These are phyloP conservation scores for Acrocephalus arundinaceus DNA, from an alignment of 2,113 vertebrate genomes.

Conservation along the genomic window DNA sequence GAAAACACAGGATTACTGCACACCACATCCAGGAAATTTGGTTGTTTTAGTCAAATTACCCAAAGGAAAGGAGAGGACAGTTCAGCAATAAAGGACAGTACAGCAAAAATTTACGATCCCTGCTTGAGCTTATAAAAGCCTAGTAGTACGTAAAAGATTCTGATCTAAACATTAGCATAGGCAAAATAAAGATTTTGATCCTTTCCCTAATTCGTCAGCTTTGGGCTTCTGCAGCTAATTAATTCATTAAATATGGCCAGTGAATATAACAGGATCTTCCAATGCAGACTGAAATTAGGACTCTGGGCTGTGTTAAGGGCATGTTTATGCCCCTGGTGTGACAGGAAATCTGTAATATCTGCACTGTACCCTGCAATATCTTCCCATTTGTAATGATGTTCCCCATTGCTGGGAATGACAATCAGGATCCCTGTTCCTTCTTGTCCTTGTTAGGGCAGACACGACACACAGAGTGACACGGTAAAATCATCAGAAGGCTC, in stretches of 20 bases:
- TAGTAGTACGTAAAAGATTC: not conserved
- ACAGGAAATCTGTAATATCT: not conserved
- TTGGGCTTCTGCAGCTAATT: not conserved
- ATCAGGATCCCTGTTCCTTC: not conserved
- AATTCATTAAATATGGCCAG: not conserved
- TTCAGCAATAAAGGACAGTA: not conserved
- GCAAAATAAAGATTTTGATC: not conserved
- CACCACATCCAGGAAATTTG: not conserved
- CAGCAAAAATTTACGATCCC: not conserved
- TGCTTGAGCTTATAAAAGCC: not conserved
- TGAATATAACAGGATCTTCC: not conserved
- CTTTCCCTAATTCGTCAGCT: not conserved
- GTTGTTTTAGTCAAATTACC: not conserved
- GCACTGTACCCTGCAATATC: not conserved
- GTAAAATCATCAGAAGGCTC: no score
- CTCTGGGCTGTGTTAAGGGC: not conserved
- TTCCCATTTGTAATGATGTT: rapidly evolving
- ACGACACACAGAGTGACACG: no score
- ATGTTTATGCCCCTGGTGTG: rapidly evolving
- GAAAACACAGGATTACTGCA: not conserved
- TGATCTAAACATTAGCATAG: not conserved
- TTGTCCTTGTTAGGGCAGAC: no score
- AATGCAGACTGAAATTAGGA: not conserved
- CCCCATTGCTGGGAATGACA: not conserved
- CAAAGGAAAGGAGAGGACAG: not conserved